Base-by-base conservation (phyloP, 2,888 invertebrate species). In the Ichneumon xanthorius region DNA sequence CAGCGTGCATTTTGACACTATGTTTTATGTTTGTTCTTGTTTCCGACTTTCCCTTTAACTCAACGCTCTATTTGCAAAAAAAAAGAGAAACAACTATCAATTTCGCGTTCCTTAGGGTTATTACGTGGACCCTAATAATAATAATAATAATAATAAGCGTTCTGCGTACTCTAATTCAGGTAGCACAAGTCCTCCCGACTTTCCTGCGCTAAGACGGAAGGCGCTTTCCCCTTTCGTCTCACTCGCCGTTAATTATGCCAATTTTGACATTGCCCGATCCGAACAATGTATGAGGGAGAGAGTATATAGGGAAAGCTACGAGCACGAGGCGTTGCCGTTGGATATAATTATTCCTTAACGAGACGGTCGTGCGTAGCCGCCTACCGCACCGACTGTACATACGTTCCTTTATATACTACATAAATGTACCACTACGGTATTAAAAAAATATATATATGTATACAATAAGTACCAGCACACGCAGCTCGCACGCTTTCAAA, bases 261-360 rank as follows among this genome's bases (percentile, higher is more conserved):
- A 80, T 80, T 80, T 80, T 65, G 63, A 80, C 72, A 72, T 80
- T 65, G 50, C 71, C 33, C 22, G 63, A 53, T 26, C 45, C 45
- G 53, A 77, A 77, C 67, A 77, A 77, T 77, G 77, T 65, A 65
- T 26, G 26, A 67, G 37, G 67, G 26, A 61, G 33, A 40, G 26
- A 40, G 53, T 6, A 48, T 14, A 55, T 16, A 76, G 55, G 58
- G 26, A 22, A 78, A 68, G 26, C 55, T 14, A 45, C 55, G 45
- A 67, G 40, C 37, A 19, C 33, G 55, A 55, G 26, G n/a, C 26
- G 48, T 55, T 16, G 30, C 61, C 9, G 82, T 45, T 65, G 61
- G 75, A 70, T 75, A 70, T 75, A 75, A 83, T 79, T 79, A 83
- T 75, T 83, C 75, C 83, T 80, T 80, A 83, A 83, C 75, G 48